Evolutionary conservation across 2,113 vertebrate genomes (phyloP).

Genomic region (Andinoacara biseriatus): DNA sequence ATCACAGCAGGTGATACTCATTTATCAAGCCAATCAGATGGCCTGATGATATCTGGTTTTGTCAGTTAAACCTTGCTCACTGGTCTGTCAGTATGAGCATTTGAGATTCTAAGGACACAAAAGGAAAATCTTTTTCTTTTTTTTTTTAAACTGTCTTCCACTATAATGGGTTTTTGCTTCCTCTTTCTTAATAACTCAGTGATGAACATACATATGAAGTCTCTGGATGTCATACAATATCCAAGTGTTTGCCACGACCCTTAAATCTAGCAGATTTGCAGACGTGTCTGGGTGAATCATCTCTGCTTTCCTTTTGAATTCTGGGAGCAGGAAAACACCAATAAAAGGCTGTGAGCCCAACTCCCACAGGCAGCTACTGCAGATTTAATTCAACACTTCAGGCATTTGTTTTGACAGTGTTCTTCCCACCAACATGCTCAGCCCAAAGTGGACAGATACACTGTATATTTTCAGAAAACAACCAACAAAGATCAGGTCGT

Average conservation of each 20-base stretch:
- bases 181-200: neutral
- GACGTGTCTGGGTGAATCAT: slow-evolving; percentile 36
- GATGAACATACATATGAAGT: neutral
- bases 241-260: neutral
- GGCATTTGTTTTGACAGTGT: slow-evolving; percentile 59
- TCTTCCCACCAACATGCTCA: slow-evolving; percentile 29
- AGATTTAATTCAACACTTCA: slow-evolving; percentile 57
- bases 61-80: slow-evolving; percentile 19
- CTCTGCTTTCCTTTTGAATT: slow-evolving; percentile 28
- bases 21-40: slow-evolving; percentile 65
- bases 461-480: slow-evolving; percentile 31
- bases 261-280: slow-evolving; percentile 18
- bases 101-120: neutral
- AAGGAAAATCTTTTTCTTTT: neutral
- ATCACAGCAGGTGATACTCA: slow-evolving; percentile 60
- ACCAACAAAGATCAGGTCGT: slow-evolving; percentile 14
- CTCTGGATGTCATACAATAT: neutral
- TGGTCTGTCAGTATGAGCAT: neutral
- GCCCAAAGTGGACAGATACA: slow-evolving; percentile 31
- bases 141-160: neutral
- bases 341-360: slow-evolving; percentile 45
- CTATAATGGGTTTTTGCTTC: neutral
- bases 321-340: slow-evolving; percentile 30
- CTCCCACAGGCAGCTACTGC: slow-evolving; percentile 57
- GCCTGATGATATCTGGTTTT: slow-evolving; percentile 29